Base-by-base conservation (phyloP, 2,113 vertebrate species). In the Platysternon megacephalum region DNA sequence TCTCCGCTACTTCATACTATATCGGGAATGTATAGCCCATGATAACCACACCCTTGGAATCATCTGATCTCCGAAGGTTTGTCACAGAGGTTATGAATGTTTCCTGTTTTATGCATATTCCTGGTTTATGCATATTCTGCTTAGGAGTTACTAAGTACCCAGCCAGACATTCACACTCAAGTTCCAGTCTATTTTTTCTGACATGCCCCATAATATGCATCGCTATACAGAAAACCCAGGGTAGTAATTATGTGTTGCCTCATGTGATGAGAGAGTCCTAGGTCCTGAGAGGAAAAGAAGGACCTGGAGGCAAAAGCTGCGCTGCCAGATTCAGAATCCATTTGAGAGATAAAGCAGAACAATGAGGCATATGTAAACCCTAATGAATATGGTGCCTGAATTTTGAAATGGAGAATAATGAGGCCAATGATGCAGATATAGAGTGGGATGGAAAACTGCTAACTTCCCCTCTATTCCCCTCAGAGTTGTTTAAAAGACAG, bases 131-230 rank as follows among this genome's bases (percentile, higher is more conserved):
- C 74, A 68, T 83, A 0, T 0, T 84, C 76, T 84, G 22, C 10
- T 21, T 13, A 65, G 85, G 61, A 22, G 24, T 91, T 91, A 79
- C 65, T 53, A 79, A 56, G 42, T 53, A 86, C 85, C 5, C 72
- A 82, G 88, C 86, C 93, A 96, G 83, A 95, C 94, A 53, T 49
- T 79, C 65, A 35, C 88, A 78, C 94, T 97, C 89, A 85, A 82
- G 17, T 52, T 80, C 91, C 92, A 92, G 88, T 68, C 80, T 32
- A 55, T 88, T 93, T 79, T 90, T 35, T 68, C 65, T 79, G 39
- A 94, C 84, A 91, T 88, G 90, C 12, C 55, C 55, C 17, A 7
- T 49, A 28, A 68, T 8, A 11, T 32, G 24, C 68, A 32, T 76
- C 44, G 22, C 52, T 87, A 65, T 44, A 0, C 3, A 56, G 46